phyloP scores from a whole-genome alignment of 1,140 invertebrate species.

The Heterodera schachtii region DNA sequence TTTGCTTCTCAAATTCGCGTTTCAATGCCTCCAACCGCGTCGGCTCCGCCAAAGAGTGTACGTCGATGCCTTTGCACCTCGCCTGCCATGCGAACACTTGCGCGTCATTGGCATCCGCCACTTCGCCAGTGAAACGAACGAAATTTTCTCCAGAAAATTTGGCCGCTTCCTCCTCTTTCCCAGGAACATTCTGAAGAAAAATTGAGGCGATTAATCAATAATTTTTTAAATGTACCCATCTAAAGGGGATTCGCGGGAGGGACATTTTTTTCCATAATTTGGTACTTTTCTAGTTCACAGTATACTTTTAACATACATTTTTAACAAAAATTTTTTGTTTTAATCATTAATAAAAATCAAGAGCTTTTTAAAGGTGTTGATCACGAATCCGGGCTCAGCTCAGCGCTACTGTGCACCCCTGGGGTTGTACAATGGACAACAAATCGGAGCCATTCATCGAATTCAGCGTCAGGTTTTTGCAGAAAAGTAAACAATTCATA shows the following conservation, averaged over 20 bases:
- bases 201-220: not conserved
- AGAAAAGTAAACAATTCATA: no score
- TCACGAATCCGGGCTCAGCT: no score
- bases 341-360: no score
- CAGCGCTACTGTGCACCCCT: no score
- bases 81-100: constrained; percentile 99
- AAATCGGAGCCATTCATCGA: no score
- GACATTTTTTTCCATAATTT: not conserved
- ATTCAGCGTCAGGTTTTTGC: no score
- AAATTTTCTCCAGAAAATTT: constrained; percentile 96
- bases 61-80: constrained; percentile 79
- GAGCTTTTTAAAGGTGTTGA: no score
- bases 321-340: no score
- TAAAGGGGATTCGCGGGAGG: not conserved
- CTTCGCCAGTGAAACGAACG: constrained; percentile 89
- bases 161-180: constrained; percentile 69
- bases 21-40: constrained; percentile 91
- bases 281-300: no score
- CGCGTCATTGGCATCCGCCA: constrained; percentile 81
- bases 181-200: constrained; percentile 42
- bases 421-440: no score
- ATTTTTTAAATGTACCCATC: not conserved
- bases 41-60: constrained; percentile 92
- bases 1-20: constrained; percentile 85
- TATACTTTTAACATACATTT: no score